Evolutionary conservation across 2,113 vertebrate genomes (phyloP), one percentile per base, ranked within the genome.

Genomic region (Limanda limanda): DNA sequence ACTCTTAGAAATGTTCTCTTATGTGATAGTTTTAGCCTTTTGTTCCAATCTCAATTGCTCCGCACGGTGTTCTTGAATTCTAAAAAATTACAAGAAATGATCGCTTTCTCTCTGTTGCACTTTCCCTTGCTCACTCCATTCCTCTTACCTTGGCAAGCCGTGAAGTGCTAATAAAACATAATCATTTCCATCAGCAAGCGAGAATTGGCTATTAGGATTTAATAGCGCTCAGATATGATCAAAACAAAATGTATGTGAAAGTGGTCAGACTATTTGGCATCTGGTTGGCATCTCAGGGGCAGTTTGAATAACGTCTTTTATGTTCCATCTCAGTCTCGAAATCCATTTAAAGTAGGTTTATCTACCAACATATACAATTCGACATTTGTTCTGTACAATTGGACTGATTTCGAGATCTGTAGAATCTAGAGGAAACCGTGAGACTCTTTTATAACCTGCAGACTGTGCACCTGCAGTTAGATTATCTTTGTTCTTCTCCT

Each of bases 401-500:
- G 61, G 27, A 48, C 52, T 1, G 21, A 73, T 61, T 81, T 83
- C 78, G 76, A 72, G 81, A 80, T 84, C 66, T 40, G 23, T 66
- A 85, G n/a, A 42, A 88, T 85, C 13, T 27, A 82, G 66, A 82
- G 60, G 71, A 82, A 80, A 73, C n/a, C 42, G 55, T 57, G 66
- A 37, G 21, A n/a, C n/a, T 69, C 25, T 78, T 78, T 76, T 76
- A 81, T 4, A 68, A 74, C 72, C 57, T 55, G 68, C 71, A 78
- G 68, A 74, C 60, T 48, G 15, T 4, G 15, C 71, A 88, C 80
- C 90, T 87, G 85, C 81, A 57, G 79, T 68, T 69, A 61, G 51
- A 75, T 79, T 78, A 52, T 65, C 68, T 89, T 86, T 85, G 79
- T 86, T 91, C 83, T 76, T 71, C 65, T 52, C 20, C 52, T 52